Conservation (phyloP, 2,113 vertebrate species). For the Vimba vimba region DNA sequence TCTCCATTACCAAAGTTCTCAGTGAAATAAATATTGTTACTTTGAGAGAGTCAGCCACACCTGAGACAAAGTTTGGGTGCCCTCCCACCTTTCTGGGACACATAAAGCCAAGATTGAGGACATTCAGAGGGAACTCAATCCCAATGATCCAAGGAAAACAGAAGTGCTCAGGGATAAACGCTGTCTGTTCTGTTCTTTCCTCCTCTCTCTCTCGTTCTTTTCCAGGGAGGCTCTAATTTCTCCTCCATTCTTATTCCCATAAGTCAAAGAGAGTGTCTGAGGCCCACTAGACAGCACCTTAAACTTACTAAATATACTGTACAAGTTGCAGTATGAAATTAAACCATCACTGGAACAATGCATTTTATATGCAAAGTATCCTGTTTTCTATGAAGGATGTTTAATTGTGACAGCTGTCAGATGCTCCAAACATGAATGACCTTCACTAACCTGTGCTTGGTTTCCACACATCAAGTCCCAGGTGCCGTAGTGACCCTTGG, state of each 20-base stretch:
- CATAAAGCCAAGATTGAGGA: constrained; percentile 46
- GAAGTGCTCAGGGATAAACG: neutral
- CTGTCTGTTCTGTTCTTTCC: neutral
- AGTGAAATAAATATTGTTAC: neutral
- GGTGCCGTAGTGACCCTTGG: constrained; percentile 88
- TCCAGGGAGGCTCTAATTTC: neutral
- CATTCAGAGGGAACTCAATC: constrained; percentile 38
- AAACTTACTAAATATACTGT: neutral
- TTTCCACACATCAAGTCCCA: constrained; percentile 97
- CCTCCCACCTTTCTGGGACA: constrained; percentile 15
- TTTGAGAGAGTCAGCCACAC: neutral
- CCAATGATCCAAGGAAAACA: neutral
- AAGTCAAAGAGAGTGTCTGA: neutral
- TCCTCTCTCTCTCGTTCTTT: neutral
- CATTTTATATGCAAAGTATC: neutral
- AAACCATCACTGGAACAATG: neutral
- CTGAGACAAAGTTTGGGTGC: neutral
- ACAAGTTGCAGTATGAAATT: neutral
- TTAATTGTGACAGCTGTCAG: neutral
- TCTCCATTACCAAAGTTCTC: neutral
- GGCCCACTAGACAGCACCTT: neutral
- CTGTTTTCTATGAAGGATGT: neutral
- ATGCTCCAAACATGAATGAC: neutral
- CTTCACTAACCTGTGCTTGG: constrained; percentile 83
- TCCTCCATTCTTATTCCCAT: neutral